Evolutionary conservation across 1,140 invertebrate genomes (phyloP), one percentile per base, ranked within the genome.

Genomic region (Macrobrachium nipponense): DNA sequence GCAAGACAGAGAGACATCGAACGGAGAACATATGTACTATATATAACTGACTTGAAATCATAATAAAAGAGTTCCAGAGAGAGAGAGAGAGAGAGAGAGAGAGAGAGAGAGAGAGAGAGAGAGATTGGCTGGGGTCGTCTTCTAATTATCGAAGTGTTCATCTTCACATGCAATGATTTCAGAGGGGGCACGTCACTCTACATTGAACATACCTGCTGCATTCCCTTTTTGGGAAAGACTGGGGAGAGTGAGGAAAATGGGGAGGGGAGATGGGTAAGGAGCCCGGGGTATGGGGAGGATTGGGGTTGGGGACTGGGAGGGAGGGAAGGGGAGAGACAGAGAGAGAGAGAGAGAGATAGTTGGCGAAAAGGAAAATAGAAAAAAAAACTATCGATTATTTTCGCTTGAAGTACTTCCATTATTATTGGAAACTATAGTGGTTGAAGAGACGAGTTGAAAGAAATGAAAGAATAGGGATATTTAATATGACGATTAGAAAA

Each of bases 121-220:
- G 27, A 66, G 27, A 66, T 15, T 14, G 59, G 68, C 43, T 61
- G 51, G 8, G 59, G 70, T 60, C n/a, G 59, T 73, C 20, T 75
- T 60, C 20, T 23, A 73, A 82, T 82, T 82, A 82, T 82, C 80
- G 60, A 7, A 12, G 36, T 82, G 80, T 82, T 82, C 68, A 82
- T 82, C 80, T 62, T 73, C 20, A 73, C 80, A 82, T 82, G 80
- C 80, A 82, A 60, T 27, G 80, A 59, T 17, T 75, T 17, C 23
- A 78, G 36, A 5, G 4, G n/a, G n/a, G 5, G 15, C n/a, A 27
- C 76, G 76, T 78, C 76, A 78, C 11, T 59, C 27, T 15, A 23
- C 76, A 61, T 73, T 20, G 27, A 36, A 36, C 27, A 36, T 36
- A 36, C 27, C 27, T 36, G 27, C 27, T 36, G 27, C 27, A 36